A percentile compares a stretch with the other conserved stretches of the same genome.
These are phyloP conservation scores for Apodemia mormo DNA, from an alignment of 2,888 invertebrate genomes.

Conservation along the genomic window DNA sequence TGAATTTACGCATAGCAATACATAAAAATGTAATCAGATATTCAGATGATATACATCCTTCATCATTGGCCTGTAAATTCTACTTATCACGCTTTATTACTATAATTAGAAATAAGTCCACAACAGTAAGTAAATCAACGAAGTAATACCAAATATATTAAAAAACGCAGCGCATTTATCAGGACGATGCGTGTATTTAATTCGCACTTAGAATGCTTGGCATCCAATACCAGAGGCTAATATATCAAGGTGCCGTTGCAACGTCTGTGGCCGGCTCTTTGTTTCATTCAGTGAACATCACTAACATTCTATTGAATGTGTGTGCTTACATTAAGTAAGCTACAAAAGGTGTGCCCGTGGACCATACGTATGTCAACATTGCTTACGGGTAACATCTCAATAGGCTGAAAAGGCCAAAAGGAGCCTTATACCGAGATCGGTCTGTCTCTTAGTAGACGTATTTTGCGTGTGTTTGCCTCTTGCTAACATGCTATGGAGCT, in stretches of 20 bases:
- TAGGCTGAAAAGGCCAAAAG: constrained; percentile 48
- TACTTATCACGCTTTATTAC: too few species aligned
- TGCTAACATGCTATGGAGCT: constrained; percentile 29
- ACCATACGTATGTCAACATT: constrained; percentile 58
- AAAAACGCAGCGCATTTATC: too few species aligned
- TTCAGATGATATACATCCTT: too few species aligned
- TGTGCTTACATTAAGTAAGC: constrained; percentile 44
- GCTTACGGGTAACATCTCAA: constrained; percentile 68
- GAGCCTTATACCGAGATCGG: constrained; percentile 46
- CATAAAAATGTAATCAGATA: too few species aligned
- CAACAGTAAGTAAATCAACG: too few species aligned
- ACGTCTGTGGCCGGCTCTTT: constrained; percentile 30
- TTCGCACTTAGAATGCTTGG: constrained; percentile 41
- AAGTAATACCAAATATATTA: too few species aligned
- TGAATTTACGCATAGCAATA: too few species aligned
- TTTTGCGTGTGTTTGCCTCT: constrained; percentile 44
- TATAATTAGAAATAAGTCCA: too few species aligned
- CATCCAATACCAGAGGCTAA: constrained; percentile 40
- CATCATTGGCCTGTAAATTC: too few species aligned
- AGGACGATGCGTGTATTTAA: constrained; percentile 27
- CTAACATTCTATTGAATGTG: constrained; percentile 63
- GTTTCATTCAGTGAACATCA: constrained; percentile 51
- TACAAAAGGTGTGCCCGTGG: constrained; percentile 49
- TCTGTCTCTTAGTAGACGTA: constrained; percentile 51
- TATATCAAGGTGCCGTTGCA: constrained; percentile 42